Evolutionary conservation across 2,113 vertebrate genomes (phyloP).

Genomic region (Pagrus major): DNA sequence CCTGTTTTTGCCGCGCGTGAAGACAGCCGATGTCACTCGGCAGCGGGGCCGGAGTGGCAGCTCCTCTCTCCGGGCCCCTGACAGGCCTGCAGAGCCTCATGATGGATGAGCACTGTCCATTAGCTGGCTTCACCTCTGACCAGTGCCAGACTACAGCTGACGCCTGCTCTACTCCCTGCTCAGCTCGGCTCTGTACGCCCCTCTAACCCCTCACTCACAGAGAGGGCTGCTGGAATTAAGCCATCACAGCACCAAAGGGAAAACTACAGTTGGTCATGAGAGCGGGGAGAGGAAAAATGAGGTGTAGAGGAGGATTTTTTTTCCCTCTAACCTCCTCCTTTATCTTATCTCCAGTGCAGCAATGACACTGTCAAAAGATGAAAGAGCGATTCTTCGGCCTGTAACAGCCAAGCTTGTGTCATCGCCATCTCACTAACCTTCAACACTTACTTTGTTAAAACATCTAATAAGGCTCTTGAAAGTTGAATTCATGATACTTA

Average conservation of each 20-base stretch:
- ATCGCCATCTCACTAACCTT: slow-evolving; percentile 60
- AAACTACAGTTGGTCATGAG: slow-evolving; percentile 40
- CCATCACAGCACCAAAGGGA: slow-evolving; percentile 76
- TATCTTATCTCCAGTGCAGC: slow-evolving; percentile 52
- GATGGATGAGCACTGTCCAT: slow-evolving; percentile 88
- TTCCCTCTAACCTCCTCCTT: slow-evolving; percentile 22
- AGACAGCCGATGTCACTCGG: slow-evolving; percentile 79
- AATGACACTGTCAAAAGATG: slow-evolving; percentile 73
- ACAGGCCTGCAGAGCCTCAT: slow-evolving; percentile 84
- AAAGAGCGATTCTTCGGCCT: slow-evolving; percentile 65
- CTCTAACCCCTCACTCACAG: slow-evolving; percentile 69
- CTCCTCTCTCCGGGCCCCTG: slow-evolving; percentile 78
- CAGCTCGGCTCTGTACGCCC: slow-evolving; percentile 56
- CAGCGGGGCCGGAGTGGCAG: slow-evolving; percentile 78
- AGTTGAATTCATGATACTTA: slow-evolving; percentile 72
- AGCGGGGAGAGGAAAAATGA: slow-evolving; percentile 23
- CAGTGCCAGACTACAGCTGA: slow-evolving; percentile 84
- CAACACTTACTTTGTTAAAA: slow-evolving; percentile 75
- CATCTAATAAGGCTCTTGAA: slow-evolving; percentile 76
- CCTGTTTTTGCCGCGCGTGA: slow-evolving; percentile 54
- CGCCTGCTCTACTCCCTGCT: slow-evolving; percentile 79
- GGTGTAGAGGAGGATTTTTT: slow-evolving; percentile 25
- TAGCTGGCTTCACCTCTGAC: slow-evolving; percentile 86
- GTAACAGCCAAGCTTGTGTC: slow-evolving; percentile 59
- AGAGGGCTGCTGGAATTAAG: slow-evolving; percentile 83